Percentiles rank a stretch among this genome's conserved stretches.
phyloP scores from a whole-genome alignment of 2,113 vertebrate genomes.

The Andinoacara biseriatus region DNA sequence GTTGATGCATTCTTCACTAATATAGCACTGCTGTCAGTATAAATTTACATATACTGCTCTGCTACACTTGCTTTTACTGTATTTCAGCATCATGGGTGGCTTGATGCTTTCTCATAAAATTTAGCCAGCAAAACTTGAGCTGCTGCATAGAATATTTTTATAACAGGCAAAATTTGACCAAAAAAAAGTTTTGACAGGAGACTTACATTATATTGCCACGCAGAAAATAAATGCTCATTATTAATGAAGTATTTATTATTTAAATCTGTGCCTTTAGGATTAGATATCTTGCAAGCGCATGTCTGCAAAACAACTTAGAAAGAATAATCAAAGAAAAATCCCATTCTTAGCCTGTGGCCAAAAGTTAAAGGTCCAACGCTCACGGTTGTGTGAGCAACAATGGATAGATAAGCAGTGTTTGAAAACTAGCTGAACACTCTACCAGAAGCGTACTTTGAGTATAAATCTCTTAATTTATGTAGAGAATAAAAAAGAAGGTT shows the following conservation, averaged over 20 bases:
- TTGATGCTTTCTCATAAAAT: background rate
- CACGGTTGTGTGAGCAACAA: slow-evolving; percentile 34
- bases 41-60: background rate
- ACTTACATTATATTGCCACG: background rate
- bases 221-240: slow-evolving; percentile 6
- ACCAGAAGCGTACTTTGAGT: slow-evolving; percentile 44
- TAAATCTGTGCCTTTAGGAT: background rate
- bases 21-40: background rate
- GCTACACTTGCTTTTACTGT: background rate
- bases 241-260: slow-evolving; percentile 11
- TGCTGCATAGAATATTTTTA: background rate
- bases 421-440: slow-evolving; percentile 33
- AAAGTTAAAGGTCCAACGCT: slow-evolving; percentile 10
- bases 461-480: slow-evolving; percentile 56
- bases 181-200: background rate
- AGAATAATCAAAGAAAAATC: slow-evolving; percentile 25
- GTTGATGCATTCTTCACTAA: background rate
- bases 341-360: slow-evolving; percentile 8
- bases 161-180: background rate
- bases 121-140: background rate
- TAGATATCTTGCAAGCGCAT: background rate
- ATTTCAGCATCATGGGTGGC: background rate
- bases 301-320: slow-evolving; percentile 8
- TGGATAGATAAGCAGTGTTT: slow-evolving; percentile 46
- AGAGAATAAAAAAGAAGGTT: slow-evolving; percentile 28